Conservation (phyloP, 2,888 invertebrate genomes). For the Aleiodes alternator region DNA sequence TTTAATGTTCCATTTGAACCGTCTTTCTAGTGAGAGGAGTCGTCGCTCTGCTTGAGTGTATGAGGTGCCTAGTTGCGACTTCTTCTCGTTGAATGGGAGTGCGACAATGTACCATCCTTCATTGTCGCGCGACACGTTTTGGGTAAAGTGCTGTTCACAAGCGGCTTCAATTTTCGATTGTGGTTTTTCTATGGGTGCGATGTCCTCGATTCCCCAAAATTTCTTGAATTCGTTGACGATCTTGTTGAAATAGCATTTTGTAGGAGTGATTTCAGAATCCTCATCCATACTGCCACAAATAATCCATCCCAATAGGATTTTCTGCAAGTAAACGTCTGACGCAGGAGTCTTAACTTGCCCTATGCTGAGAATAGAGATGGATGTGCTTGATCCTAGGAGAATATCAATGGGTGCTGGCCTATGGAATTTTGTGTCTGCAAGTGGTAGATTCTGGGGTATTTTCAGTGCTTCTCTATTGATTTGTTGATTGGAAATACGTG, state of each 20-base stretch:
- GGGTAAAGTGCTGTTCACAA: slow-evolving; percentile 42
- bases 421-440: slow-evolving; percentile 49
- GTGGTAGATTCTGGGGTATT: slow-evolving; percentile 26
- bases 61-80: slow-evolving; percentile 42
- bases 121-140: slow-evolving; percentile 32
- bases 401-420: slow-evolving; percentile 41
- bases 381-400: slow-evolving; percentile 41
- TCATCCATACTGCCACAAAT: slow-evolving; percentile 39
- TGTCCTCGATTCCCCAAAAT: slow-evolving; percentile 46
- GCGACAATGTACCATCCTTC: slow-evolving; percentile 47
- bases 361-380: slow-evolving; percentile 22
- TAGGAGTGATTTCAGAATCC: not conserved
- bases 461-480: slow-evolving; percentile 15
- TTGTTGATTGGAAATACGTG: slow-evolving; percentile 25
- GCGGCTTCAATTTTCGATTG: slow-evolving; percentile 35
- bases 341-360: slow-evolving; percentile 40
- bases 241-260: not conserved
- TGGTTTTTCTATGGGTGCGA: not conserved
- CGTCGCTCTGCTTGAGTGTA: slow-evolving; percentile 36
- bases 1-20: slow-evolving; percentile 33
- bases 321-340: slow-evolving; percentile 38
- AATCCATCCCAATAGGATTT: slow-evolving; percentile 41
- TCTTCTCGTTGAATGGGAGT: slow-evolving; percentile 45
- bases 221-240: slow-evolving; percentile 25
- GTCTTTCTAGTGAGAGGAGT: slow-evolving; percentile 32